Evolutionary conservation across 2,888 invertebrate genomes (phyloP), one percentile per base, ranked within the genome.

Genomic region (Eristalis tenax): DNA sequence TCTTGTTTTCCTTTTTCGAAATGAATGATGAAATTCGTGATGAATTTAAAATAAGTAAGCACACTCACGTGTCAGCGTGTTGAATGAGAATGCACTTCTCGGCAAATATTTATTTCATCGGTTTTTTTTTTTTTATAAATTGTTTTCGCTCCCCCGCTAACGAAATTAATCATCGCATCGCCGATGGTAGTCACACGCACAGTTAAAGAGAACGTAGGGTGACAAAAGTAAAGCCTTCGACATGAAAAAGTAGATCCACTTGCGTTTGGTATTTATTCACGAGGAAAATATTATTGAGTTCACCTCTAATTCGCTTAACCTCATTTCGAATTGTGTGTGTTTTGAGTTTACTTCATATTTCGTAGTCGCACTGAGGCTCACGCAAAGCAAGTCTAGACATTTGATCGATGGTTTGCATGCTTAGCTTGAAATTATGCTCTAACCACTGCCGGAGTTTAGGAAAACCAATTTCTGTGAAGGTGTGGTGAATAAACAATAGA

Each of bases 271-370:
- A 59, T 8, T 59, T 65, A 50, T 56, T 35, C 65, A 65, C 8
- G 28, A 57, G 56, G 50, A 6, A 65, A 75, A 65, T 66, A 13
- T 28, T 18, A 66, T 76, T 68, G 43, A 61, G 43, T 68, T 76
- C 68, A 76, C 15, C 68, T 43, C 26, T 15, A 40, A 32, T 28
- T 32, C 40, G 43, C 59, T 76, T 76, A 59, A 76, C 76, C 76
- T 76, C 28, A 66, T 61, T 76, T 59, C 13, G 28, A 59, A 28
- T 40, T 28, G 40, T 32, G 40, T 59, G 18, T 50, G 4, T 50
- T 50, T 15, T 50, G 43, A 61, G 59, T 61, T 59, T 15, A 68
- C 22, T 56, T 26, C 18, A 18, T 56, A 35, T 57, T 65, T 75
- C 26, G 8, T 65, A 15, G 18, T 35, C 43, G 18, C 15, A 35